Conservation (phyloP, 2,113 vertebrate species). For the Stegostoma tigrinum region DNA sequence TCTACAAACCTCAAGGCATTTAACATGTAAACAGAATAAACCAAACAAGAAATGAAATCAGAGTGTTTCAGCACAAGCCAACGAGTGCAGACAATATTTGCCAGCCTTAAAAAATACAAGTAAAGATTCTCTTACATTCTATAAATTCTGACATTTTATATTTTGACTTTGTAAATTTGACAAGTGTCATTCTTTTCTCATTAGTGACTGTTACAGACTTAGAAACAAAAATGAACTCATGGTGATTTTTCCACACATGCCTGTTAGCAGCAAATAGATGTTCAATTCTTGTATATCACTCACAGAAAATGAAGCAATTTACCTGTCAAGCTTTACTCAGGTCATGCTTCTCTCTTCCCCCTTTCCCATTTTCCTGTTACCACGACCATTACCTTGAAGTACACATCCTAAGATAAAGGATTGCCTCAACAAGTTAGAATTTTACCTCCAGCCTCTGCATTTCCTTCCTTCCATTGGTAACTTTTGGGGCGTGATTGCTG, state of each 20-base stretch:
- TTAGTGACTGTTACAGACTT: slow-evolving; percentile 15
- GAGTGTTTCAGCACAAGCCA: background rate
- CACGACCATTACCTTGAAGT: background rate
- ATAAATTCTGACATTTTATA: background rate
- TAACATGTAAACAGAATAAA: background rate
- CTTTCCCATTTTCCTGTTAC: background rate
- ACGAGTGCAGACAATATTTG: background rate
- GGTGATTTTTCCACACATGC: background rate
- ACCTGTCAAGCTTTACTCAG: background rate
- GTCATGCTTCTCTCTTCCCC: background rate
- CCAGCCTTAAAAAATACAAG: background rate
- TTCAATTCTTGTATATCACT: background rate
- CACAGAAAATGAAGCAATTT: slow-evolving; percentile 23
- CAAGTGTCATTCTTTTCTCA: background rate
- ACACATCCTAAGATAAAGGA: background rate
- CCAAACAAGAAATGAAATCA: background rate
- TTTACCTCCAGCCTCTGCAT: background rate
- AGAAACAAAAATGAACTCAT: background rate
- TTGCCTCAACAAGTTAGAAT: background rate
- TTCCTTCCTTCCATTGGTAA: background rate
- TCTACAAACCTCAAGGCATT: background rate
- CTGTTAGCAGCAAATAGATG: background rate
- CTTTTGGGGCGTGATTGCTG: background rate
- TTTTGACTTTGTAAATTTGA: slow-evolving; percentile 1
- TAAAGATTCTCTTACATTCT: background rate